Percentiles rank a stretch among this genome's conserved stretches.
Evolutionary conservation across 2,888 invertebrate species (phyloP).

Genomic region (Oxycera nigricornis): DNA sequence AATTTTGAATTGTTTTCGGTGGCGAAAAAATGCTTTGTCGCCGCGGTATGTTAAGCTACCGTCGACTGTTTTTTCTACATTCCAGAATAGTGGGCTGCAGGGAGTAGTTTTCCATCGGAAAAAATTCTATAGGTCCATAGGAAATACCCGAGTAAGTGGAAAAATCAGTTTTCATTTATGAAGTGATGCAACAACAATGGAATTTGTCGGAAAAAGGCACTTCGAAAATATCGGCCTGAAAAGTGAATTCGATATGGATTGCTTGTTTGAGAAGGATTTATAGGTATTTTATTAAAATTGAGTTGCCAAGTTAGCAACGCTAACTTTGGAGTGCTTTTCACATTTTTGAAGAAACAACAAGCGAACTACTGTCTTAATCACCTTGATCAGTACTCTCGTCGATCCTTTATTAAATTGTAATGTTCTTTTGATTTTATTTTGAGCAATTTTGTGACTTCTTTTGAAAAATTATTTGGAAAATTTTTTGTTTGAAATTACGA

Average conservation of each 20-base stretch:
- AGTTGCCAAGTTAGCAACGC: too few relatives aligned
- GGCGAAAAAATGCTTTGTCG: slow-evolving; percentile 4
- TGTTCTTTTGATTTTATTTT: too few relatives aligned
- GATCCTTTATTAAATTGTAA: too few relatives aligned
- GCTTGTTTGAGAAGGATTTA: neutral
- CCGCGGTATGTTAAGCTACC: slow-evolving; percentile 18
- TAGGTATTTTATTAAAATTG: too few relatives aligned
- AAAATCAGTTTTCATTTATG: slow-evolving; percentile 35
- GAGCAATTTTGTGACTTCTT: too few relatives aligned
- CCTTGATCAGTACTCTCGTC: too few relatives aligned
- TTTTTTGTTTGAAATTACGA: too few relatives aligned
- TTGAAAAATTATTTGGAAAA: too few relatives aligned
- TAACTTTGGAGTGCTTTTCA: too few relatives aligned
- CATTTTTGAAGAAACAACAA: too few relatives aligned
- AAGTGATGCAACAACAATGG: slow-evolving; percentile 19
- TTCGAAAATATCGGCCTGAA: slow-evolving; percentile 10
- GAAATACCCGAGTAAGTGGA: slow-evolving; percentile 9
- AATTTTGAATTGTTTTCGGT: slow-evolving; percentile 26
- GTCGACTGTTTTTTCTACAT: neutral
- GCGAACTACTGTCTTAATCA: too few relatives aligned
- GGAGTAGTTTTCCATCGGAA: slow-evolving; percentile 17
- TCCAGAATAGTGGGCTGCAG: neutral
- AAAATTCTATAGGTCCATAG: neutral
- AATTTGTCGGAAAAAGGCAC: neutral
- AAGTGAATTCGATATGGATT: neutral